These are phyloP conservation scores for Matsumyia berberina DNA, from an alignment of 2,888 invertebrate genomes.

Conservation along the genomic window DNA sequence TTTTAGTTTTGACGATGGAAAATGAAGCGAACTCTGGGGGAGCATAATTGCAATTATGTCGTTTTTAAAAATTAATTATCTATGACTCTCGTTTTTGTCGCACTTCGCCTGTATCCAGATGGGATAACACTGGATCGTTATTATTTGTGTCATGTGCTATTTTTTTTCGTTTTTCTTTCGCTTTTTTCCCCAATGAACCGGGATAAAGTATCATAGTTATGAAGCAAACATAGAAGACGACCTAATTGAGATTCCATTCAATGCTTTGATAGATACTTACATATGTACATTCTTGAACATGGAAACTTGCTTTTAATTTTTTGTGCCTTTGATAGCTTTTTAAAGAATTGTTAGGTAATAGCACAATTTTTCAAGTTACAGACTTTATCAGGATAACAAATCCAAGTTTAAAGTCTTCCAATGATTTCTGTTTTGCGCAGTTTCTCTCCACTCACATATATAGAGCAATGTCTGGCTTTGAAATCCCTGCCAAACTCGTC, in stretches of 20 bases:
- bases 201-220: conserved; percentile 33
- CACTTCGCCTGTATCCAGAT: conserved; percentile 45
- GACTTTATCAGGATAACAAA: too few species aligned
- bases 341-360: too few species aligned
- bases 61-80: conserved; percentile 74
- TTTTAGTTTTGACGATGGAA: conserved; percentile 58
- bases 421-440: too few species aligned
- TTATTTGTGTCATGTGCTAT: conserved; percentile 58
- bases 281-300: neutral
- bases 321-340: too few species aligned
- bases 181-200: conserved; percentile 7
- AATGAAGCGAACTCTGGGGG: conserved; percentile 54
- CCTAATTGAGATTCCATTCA: conserved; percentile 53
- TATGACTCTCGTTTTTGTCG: conserved; percentile 62
- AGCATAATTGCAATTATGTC: conserved; percentile 74
- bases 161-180: conserved; percentile 5
- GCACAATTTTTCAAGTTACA: too few species aligned
- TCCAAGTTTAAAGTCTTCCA: too few species aligned
- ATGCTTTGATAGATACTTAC: neutral
- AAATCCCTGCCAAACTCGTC: too few species aligned
- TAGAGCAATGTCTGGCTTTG: too few species aligned
- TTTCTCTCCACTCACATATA: too few species aligned
- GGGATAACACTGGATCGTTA: conserved; percentile 46
- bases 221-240: conserved; percentile 23
- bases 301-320: too few species aligned